phyloP scores from a whole-genome alignment of 2,888 invertebrate species.

The Hymenopus coronatus region DNA sequence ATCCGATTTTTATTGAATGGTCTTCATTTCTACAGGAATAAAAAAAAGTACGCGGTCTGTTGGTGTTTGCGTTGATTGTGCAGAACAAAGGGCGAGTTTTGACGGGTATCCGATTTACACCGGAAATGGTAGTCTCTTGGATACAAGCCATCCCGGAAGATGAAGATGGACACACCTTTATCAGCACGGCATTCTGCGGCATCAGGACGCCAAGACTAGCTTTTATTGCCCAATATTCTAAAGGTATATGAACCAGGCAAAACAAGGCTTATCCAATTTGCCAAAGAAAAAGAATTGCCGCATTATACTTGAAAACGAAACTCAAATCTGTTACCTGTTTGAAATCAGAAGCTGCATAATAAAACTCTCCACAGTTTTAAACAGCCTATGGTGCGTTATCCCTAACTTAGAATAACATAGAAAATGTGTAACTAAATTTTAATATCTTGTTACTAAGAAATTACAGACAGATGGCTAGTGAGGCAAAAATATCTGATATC shows the following conservation, averaged over 20 bases:
- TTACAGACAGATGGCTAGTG: no score
- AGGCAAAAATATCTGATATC: no score
- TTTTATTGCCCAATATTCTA: background rate
- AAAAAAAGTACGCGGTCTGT: background rate
- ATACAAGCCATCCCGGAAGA: background rate
- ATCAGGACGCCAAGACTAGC: background rate
- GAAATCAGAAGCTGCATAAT: no score
- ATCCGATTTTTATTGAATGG: background rate
- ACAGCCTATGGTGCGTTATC: no score
- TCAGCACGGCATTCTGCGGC: background rate
- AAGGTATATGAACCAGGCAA: background rate
- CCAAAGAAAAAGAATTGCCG: no score
- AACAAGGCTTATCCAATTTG: no score
- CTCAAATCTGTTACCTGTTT: no score
- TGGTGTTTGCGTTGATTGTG: background rate
- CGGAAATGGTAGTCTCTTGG: background rate
- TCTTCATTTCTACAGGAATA: background rate
- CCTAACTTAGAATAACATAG: no score
- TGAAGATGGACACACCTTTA: background rate
- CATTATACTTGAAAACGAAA: no score
- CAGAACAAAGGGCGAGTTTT: background rate
- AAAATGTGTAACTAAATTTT: no score
- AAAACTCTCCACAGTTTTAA: no score
- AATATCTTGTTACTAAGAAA: no score
- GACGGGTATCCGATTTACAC: background rate